phyloP scores from a whole-genome alignment of 2,888 invertebrate species.

The Ochlodes sylvanus region DNA sequence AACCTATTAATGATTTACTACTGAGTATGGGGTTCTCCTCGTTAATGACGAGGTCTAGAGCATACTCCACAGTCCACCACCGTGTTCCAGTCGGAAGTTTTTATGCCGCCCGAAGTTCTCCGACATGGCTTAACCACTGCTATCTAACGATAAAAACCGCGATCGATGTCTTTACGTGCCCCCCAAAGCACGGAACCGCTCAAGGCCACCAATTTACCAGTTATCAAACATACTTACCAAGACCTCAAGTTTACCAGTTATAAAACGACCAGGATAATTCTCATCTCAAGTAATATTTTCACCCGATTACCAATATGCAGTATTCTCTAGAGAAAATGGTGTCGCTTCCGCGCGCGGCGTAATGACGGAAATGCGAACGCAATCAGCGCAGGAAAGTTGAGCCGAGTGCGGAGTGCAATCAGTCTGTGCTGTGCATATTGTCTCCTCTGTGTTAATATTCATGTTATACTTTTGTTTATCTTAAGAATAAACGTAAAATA shows the following conservation, averaged over 20 bases:
- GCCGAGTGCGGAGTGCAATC: not conserved
- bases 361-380: conserved; percentile 25
- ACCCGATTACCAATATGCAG: conserved; percentile 19
- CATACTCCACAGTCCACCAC: not conserved
- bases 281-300: conserved; percentile 21
- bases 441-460: not conserved
- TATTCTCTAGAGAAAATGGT: conserved; percentile 19
- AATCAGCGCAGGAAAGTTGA: conserved; percentile 20
- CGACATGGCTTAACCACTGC: too few species aligned
- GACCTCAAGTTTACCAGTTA: not conserved
- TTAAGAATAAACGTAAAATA: too few species aligned
- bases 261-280: not conserved
- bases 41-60: not conserved
- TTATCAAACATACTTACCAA: too few species aligned
- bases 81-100: too few species aligned
- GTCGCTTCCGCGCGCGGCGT: conserved; percentile 19
- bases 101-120: too few species aligned
- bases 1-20: too few species aligned
- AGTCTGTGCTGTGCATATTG: conserved; percentile 3
- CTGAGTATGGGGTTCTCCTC: too few species aligned
- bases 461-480: not conserved
- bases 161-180: too few species aligned
- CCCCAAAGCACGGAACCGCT: too few species aligned
- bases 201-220: too few species aligned
- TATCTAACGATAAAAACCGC: too few species aligned